Evolutionary conservation across 1,140 invertebrate species (phyloP).

Genomic region (Camponotus vicinus): DNA sequence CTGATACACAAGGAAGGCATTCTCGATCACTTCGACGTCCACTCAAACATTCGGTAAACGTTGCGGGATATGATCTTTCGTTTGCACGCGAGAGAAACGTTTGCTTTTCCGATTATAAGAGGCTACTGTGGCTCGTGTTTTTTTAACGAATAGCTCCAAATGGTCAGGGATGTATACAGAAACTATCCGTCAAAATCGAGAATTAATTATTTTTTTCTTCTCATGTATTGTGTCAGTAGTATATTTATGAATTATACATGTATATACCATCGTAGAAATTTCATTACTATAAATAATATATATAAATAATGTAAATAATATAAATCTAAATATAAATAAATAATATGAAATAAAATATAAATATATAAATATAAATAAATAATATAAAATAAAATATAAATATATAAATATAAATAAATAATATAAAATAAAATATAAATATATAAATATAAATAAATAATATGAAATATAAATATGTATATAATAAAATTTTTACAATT

Average conservation of each 20-base stretch:
- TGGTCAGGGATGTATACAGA: background rate
- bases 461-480: background rate
- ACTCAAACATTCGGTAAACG: constrained; percentile 55
- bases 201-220: background rate
- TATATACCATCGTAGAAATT: background rate
- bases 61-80: constrained; percentile 63
- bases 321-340: too few species aligned
- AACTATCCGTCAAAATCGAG: background rate
- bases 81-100: constrained; percentile 56
- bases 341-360: too few species aligned
- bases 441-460: background rate
- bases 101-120: constrained; percentile 66
- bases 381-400: too few species aligned
- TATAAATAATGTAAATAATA: too few species aligned
- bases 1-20: constrained; percentile 42
- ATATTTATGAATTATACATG: background rate
- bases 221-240: background rate
- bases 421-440: too few species aligned
- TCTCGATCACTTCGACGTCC: constrained; percentile 55
- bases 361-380: too few species aligned
- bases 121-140: constrained; percentile 36
- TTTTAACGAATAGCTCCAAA: constrained; percentile 39
- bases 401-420: too few species aligned
- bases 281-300: too few species aligned
- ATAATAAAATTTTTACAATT: constrained; percentile 37